phyloP scores from a whole-genome alignment of 2,888 invertebrate species.

The Eristalis pertinax region DNA sequence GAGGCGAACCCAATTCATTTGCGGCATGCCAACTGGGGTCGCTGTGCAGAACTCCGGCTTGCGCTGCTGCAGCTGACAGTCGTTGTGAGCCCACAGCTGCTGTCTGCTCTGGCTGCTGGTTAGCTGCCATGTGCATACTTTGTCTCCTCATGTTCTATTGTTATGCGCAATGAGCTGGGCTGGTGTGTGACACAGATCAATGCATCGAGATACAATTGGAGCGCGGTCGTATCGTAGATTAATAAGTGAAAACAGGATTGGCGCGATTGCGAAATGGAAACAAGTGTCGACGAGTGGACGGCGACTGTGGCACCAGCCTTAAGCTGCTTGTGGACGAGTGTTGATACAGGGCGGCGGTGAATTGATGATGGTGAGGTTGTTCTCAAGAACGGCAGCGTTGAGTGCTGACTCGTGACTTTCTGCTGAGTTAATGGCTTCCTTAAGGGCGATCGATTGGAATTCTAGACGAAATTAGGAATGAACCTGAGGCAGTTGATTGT shows the following conservation, averaged over 20 bases:
- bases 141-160: background rate
- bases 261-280: constrained; percentile 54
- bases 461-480: background rate
- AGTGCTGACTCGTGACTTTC: background rate
- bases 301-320: background rate
- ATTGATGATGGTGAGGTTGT: background rate
- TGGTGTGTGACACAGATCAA: constrained; percentile 65
- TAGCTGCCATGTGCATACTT: constrained; percentile 34
- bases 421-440: background rate
- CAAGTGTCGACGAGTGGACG: constrained; percentile 50
- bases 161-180: constrained; percentile 2
- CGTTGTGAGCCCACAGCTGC: constrained; percentile 32
- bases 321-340: background rate
- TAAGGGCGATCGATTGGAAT: background rate
- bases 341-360: background rate
- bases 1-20: constrained; percentile 61
- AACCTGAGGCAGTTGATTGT: no score
- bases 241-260: constrained; percentile 63
- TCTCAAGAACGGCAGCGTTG: background rate
- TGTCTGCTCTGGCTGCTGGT: constrained; percentile 18
- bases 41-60: background rate
- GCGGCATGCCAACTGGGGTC: constrained; percentile 12
- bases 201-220: constrained; percentile 61
- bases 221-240: constrained; percentile 56
- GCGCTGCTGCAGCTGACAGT: constrained; percentile 39